phyloP scores from a whole-genome alignment of 2,888 invertebrate species.

The Habrosyne pyritoides region DNA sequence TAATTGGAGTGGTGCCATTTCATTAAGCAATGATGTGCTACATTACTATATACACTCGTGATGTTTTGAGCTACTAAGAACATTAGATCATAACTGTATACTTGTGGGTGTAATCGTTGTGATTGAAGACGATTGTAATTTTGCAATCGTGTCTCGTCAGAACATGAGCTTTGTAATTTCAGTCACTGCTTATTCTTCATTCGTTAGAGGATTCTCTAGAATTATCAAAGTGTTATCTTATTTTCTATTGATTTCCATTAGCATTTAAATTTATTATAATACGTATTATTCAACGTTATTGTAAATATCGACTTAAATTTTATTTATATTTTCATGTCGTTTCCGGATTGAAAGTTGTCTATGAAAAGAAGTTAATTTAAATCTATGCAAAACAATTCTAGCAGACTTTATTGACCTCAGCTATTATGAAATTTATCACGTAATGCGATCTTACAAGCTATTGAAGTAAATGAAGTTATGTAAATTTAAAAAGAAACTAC shows the following conservation, averaged over 20 bases:
- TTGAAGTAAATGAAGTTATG: neutral
- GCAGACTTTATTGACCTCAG: neutral
- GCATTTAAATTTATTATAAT: neutral
- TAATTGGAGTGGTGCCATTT: conserved; percentile 50
- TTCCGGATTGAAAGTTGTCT: conserved; percentile 8
- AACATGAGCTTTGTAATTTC: neutral
- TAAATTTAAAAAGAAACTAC: neutral
- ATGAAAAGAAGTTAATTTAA: neutral
- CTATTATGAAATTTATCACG: neutral
- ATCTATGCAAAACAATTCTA: neutral
- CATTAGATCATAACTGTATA: conserved; percentile 6
- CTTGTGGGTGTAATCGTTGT: conserved; percentile 2
- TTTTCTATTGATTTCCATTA: neutral
- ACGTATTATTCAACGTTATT: neutral
- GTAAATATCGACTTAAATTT: neutral
- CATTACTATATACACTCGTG: conserved; percentile 16
- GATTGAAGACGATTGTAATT: neutral
- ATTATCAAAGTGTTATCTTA: no score
- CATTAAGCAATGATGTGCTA: conserved; percentile 36
- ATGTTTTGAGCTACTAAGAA: neutral
- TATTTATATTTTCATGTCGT: neutral
- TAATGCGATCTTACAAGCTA: neutral
- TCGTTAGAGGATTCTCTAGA: no score
- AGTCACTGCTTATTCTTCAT: neutral
- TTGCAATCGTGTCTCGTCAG: neutral